A percentile compares a stretch with the other conserved stretches of the same genome.
Conservation (phyloP, 1,140 invertebrate species). For the Drepana arcuata region DNA sequence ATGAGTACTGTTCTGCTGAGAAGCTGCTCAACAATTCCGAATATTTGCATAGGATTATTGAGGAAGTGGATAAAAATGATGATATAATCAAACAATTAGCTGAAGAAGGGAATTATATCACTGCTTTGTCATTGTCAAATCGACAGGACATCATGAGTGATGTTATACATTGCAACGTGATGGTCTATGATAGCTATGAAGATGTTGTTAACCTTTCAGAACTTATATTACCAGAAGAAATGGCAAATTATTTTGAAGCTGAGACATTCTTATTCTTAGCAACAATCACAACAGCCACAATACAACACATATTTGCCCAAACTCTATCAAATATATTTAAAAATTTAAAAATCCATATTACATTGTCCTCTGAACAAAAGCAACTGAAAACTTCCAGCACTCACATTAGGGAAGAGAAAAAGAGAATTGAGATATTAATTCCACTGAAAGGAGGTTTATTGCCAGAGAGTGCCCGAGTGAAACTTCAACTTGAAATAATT, state of each 20-base stretch:
- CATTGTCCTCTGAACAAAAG: slow-evolving; percentile 23
- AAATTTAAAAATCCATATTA: slow-evolving; percentile 40
- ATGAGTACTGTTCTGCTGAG: slow-evolving; percentile 27
- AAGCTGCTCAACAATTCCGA: slow-evolving; percentile 32
- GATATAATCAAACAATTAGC: slow-evolving; percentile 26
- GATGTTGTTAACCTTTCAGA: slow-evolving; percentile 31
- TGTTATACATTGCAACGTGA: slow-evolving; percentile 23
- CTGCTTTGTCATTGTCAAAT: slow-evolving; percentile 38
- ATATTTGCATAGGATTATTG: slow-evolving; percentile 32
- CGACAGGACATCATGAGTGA: slow-evolving; percentile 42
- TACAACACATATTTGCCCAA: slow-evolving; percentile 28
- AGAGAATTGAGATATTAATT: slow-evolving; percentile 32
- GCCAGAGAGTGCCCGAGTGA: slow-evolving; percentile 20
- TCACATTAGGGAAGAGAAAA: slow-evolving; percentile 28
- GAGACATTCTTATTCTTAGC: slow-evolving; percentile 31
- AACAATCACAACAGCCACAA: slow-evolving; percentile 18
- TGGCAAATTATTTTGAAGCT: slow-evolving; percentile 29
- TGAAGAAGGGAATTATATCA: slow-evolving; percentile 36
- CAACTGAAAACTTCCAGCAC: slow-evolving; percentile 36
- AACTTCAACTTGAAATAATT: slow-evolving; percentile 32
- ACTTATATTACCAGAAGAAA: slow-evolving; percentile 28
- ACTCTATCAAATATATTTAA: slow-evolving; percentile 33
- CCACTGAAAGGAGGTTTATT: slow-evolving; percentile 18
- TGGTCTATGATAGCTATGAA: slow-evolving; percentile 39
- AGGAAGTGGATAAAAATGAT: slow-evolving; percentile 32